Base-by-base conservation (phyloP, 2,797 vertebrate genomes). In the Jordanella pulchra region DNA sequence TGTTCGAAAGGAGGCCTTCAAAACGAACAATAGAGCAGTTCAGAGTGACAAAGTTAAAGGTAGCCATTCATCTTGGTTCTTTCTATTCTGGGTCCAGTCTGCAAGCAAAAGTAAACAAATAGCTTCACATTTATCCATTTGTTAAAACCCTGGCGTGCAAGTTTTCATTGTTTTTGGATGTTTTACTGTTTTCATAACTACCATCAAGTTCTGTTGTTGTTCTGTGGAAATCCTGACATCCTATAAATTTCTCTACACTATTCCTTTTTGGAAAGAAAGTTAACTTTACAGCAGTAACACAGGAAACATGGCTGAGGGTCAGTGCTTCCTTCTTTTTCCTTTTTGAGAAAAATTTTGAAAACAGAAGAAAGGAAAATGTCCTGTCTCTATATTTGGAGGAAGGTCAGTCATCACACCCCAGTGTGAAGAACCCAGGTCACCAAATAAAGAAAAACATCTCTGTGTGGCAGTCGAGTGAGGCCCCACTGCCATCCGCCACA, bases 401-500 rank as follows among this genome's bases (percentile, higher is more conserved):
- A 50, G 78, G 78, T 90, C 71, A 86, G 64, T 85, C 78, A 76
- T 83, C 64, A 73, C 1, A 1, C 63, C 51, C 69, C 55, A 77
- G 76, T 69, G 63, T 80, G 77, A 78, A 67, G 61, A 79, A 75
- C 2, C 30, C 71, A 70, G 78, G 79, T 82, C 79, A 71, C 30
- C 65, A 68, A 83, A 80, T 82, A 58, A 73, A 82, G 69, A 65
- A 80, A 86, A 89, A 84, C 78, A 85, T 69, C 65, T 78, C 75
- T 60, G 70, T 21, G 54, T 44, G 44, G 76, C 45, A 0, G 72
- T 75, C 77, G 77, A 71, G 63, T 71, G 66, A 71, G 74, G 83
- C 76, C 78, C 67, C 69, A 72, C 76, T 71, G 83, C 71, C 86
- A 82, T 91, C 88, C 74, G 69, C 82, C 82, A 76, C 79, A 89